Evolutionary conservation across 2,797 vertebrate genomes (phyloP), one percentile per base, ranked within the genome.

Genomic region (Kryptopterus vitreolus): DNA sequence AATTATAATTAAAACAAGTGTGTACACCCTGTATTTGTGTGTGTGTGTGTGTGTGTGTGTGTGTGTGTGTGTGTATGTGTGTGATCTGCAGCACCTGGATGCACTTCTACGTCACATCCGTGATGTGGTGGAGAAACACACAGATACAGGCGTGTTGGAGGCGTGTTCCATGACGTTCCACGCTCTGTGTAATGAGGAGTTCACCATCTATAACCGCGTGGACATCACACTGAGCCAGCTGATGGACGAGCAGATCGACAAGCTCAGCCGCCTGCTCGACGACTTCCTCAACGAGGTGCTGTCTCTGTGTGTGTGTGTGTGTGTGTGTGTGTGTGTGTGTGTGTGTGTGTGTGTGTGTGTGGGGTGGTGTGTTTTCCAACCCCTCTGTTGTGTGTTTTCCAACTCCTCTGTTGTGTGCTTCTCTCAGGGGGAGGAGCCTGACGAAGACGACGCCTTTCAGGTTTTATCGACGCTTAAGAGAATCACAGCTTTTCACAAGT

Each of bases 401-500:
- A 48, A 3, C 4, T 4, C n/a, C 5, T 33, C 3, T 58, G 18
- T 50, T 33, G 38, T 38, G 72, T 80, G n/a, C n/a, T 46, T 61
- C 12, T 24, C 22, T 16, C n/a, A 96, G 95, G 95, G 94, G 2
- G 95, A 96, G 87, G 95, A 96, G 76, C 94, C 94, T 68, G 95
- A 96, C 91, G 95, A 96, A 87, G 95, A 96, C 82, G 95, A 96
- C 83, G 93, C 95, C 5, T 96, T 96, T 88, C 95, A 95, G 82
- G 95, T 96, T 81, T 87, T 95, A 75, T 95, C 95, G 78, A 96
- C 95, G 38, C 90, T 96, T 84, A 96, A 96, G 87, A 94, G 95
- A 90, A 96, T 96, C 86, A 95, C 95, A 76, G 95, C 95, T 88
- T 96, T 96, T 85, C 95, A 96, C 87, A 96, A 96, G 95, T 96